Evolutionary conservation across 2,888 invertebrate species (phyloP), one percentile per base, ranked within the genome.

Genomic region (Balanococcus diminutus): DNA sequence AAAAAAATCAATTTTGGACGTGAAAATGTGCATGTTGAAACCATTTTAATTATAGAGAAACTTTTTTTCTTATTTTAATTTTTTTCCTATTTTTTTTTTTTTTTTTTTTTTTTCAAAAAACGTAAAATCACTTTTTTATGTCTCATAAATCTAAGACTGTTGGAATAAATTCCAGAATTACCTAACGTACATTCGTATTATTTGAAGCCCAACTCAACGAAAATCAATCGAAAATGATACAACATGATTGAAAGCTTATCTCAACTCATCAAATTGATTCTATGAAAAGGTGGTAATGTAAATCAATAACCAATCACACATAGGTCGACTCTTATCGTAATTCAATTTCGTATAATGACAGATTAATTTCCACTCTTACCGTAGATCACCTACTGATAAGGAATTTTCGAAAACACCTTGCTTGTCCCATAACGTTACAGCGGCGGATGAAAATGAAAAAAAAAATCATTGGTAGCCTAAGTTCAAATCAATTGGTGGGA

Each of bases 401-500:
- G 6, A 28, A 67, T 67, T 67, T 67, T 51, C 19, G 19, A n/a
- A 19, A 51, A 51, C 0, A 51, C 19, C 19, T 19, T 51, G n/a
- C n/a, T n/a, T 36, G 3, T 6, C 36, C 8, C 8, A 36, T 36
- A 36, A 36, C 8, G 36, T 8, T 4, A n/a, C 19, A 9, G 1
- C 19, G 51, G 51, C n/a, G 51, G 19, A 11, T 25, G 1, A 28
- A 14, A 61, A 5, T 8, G 8, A 32, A 32, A 32, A n/a, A 6
- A 75, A 75, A 25, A 75, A 19, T 32, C 75, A 32, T 75, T 75
- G 75, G 75, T 75, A 75, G 75, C 28, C 2, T 67, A 67, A 67
- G 25, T 67, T 67, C 61, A 28, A 25, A 67, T 67, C 61, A 67
- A 56, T 56, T 75, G 36, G 75, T 75, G 75, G 75, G 75, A 75